Evolutionary conservation across 2,113 vertebrate species (phyloP), one percentile per base, ranked within the genome.

Genomic region (Aramus guarauna): DNA sequence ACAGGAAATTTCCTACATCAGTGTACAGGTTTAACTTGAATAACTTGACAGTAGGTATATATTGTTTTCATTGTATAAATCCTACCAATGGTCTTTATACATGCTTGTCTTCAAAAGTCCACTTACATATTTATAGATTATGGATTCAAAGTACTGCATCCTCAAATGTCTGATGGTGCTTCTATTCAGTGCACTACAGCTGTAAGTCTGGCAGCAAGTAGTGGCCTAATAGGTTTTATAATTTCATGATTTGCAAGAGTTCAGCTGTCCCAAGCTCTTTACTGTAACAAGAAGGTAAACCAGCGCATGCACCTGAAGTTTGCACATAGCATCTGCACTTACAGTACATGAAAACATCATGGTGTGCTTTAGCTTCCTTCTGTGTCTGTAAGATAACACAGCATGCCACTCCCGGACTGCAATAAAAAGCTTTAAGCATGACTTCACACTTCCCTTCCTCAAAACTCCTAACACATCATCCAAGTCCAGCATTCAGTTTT

Each of bases 321-420:
- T 78, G 56, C 52, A 59, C 6, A 2, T 1, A 74, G 48, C 45
- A 94, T 36, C 83, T 94, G 43, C 47, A 41, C 64, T 71, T 48
- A 48, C 5, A 52, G 34, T 36, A n/a, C 76, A 24, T 74, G 80
- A 27, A 77, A 78, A 39, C 12, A 86, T 1, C 34, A n/a, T 4
- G 37, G 48, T 9, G 37, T 48, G 69, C 60, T 91, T 80, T 2
- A 87, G 69, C 41, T 94, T 94, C 92, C 27, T 29, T 68, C 79
- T 90, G 92, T 14, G 37, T 21, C 88, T 50, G 37, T 37, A 6
- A 43, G 83, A 81, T 88, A 94, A 93, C 59, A 16, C 50, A 69
- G 24, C 34, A 11, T 0, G 1, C 64, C 0, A 5, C 48, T 30
- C 74, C 71, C 68, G 15, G 18, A 50, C 58, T 1, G 13, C 17